Conservation (phyloP, 1,140 invertebrate species). For the Copidosoma floridanum region DNA sequence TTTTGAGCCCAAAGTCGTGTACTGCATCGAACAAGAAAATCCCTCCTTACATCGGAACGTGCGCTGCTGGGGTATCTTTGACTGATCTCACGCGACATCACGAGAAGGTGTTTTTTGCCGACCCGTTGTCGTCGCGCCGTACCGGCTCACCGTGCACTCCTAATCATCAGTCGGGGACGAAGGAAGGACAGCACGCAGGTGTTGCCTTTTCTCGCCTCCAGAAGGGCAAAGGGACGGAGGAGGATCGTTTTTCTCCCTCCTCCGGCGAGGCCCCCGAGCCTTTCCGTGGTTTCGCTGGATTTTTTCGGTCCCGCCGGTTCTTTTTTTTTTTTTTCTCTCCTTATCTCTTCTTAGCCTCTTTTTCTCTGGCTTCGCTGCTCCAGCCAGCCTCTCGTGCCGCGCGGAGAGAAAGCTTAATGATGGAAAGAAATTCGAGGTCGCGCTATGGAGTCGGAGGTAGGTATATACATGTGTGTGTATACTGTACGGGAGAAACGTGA, state of each 20-base stretch:
- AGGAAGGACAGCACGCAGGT: no score
- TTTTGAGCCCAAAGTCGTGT: no score
- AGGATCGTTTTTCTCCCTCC: neutral
- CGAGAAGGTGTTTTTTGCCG: no score
- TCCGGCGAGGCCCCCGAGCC: neutral
- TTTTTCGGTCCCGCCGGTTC: neutral
- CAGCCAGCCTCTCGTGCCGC: neutral
- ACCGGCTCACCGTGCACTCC: neutral
- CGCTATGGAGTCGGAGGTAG: neutral
- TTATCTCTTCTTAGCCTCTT: neutral
- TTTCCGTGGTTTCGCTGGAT: slow-evolving; percentile 1
- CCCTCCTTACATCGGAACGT: no score
- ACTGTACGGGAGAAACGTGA: no score
- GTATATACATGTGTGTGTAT: no score
- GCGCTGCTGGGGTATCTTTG: no score
- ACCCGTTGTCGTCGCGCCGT: no score
- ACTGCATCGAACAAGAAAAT: no score
- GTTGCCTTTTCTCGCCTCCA: no score
- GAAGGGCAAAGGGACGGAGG: no score
- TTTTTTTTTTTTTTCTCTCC: neutral
- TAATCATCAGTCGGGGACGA: neutral
- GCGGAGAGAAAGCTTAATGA: slow-evolving; percentile 6
- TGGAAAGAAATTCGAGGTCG: slow-evolving; percentile 1
- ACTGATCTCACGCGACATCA: no score
- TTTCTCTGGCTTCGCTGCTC: neutral